A percentile compares a stretch with the other conserved stretches of the same genome.
These are phyloP conservation scores for Tanypteryx hageni DNA, from an alignment of 2,888 invertebrate genomes.

Conservation along the genomic window DNA sequence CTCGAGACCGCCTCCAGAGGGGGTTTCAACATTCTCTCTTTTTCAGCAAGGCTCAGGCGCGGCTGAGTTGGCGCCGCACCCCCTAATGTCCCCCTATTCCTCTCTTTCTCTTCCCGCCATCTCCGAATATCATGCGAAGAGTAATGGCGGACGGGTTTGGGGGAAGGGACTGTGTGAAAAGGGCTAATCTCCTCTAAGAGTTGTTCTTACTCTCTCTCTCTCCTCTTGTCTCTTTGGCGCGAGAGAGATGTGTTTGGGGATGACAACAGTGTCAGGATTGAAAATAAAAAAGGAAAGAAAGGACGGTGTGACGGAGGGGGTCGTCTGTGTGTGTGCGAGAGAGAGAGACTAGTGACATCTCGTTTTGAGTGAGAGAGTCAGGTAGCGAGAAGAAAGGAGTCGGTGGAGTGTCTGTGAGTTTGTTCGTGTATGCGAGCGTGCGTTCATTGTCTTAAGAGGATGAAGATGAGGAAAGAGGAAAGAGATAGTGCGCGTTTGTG, in stretches of 20 bases:
- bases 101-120: too few relatives aligned
- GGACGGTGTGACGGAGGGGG: background rate
- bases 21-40: too few relatives aligned
- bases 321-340: background rate
- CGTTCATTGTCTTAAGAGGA: background rate
- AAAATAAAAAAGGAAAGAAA: background rate
- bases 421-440: too few relatives aligned
- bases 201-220: background rate
- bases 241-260: background rate
- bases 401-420: background rate
- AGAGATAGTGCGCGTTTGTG: background rate
- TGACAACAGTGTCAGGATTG: slow-evolving; percentile 14
- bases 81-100: too few relatives aligned
- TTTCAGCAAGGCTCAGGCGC: too few relatives aligned
- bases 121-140: too few relatives aligned
- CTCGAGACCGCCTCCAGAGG: too few relatives aligned
- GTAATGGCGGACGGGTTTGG: too few relatives aligned
- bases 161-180: background rate
- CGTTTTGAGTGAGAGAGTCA: background rate
- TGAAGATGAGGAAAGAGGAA: too few relatives aligned
- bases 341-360: background rate
- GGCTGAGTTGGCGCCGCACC: too few relatives aligned
- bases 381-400: background rate
- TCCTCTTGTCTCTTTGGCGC: background rate
- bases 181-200: background rate